phyloP scores from a whole-genome alignment of 2,888 invertebrate species.

The Nemurella pictetii region DNA sequence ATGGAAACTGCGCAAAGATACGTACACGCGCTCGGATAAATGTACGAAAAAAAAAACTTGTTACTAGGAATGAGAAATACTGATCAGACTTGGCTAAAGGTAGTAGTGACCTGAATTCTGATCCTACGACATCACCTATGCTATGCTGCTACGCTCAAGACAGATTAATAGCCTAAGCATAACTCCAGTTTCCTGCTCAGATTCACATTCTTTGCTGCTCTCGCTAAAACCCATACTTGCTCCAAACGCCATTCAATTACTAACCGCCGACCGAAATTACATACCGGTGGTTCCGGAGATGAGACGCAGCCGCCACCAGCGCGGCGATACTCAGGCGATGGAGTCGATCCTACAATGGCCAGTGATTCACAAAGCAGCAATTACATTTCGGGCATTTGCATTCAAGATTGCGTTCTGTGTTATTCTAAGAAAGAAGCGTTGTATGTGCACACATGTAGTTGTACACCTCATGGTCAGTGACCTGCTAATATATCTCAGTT shows the following conservation, averaged over 20 bases:
- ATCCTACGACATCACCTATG: conserved; percentile 18
- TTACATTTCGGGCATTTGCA: not conserved
- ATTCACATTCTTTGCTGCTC: conserved; percentile 8
- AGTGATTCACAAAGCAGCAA: not conserved
- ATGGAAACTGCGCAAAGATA: conserved; percentile 6
- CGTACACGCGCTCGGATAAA: not conserved
- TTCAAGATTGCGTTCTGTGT: not conserved
- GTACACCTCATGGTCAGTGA: not conserved
- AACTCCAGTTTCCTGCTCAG: conserved; percentile 10
- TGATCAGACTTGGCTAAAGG: not conserved
- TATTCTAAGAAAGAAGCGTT: not conserved
- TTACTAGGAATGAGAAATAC: conserved; percentile 11
- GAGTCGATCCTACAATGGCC: not conserved
- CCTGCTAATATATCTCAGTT: not conserved
- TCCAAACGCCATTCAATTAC: not conserved
- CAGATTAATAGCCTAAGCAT: conserved; percentile 13
- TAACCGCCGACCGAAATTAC: not conserved
- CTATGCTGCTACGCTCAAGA: not conserved
- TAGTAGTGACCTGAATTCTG: conserved; percentile 15
- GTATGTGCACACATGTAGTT: not conserved
- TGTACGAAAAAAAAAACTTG: not conserved
- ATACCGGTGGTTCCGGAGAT: not conserved
- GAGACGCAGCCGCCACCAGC: not conserved
- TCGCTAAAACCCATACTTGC: not conserved
- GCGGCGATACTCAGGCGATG: not conserved